A percentile compares a stretch with the other conserved stretches of the same genome.
Conservation (phyloP, 1,140 invertebrate genomes). For the Gerris buenoi region DNA sequence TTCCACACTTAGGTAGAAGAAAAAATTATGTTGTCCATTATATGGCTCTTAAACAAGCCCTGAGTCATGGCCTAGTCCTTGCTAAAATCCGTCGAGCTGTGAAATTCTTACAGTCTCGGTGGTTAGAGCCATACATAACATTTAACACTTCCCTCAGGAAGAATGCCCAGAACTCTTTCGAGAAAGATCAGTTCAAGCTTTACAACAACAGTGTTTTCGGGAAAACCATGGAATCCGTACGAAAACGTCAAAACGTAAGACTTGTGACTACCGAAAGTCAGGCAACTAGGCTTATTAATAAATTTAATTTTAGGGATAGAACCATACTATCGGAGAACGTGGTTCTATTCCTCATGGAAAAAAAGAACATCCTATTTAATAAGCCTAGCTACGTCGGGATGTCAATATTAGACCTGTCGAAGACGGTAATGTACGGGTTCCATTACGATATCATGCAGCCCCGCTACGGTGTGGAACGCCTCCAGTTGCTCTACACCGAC, state of each 20-base stretch:
- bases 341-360: not conserved
- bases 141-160: not conserved
- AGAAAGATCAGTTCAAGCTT: not conserved
- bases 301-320: not conserved
- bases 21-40: too few species aligned
- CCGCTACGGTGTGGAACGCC: conserved; percentile 6
- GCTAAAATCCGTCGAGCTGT: not conserved
- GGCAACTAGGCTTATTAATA: not conserved
- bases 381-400: conserved; percentile 15
- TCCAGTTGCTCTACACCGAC: conserved; percentile 27
- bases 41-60: not conserved
- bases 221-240: not conserved
- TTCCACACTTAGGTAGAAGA: not conserved
- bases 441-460: conserved; percentile 13
- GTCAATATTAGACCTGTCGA: conserved; percentile 15
- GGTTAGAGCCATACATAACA: not conserved
- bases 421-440: conserved; percentile 18
- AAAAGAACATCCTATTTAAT: not conserved
- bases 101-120: not conserved
- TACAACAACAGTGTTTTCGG: not conserved
- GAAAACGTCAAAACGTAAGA: not conserved
- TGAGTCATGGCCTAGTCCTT: not conserved
- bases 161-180: not conserved
- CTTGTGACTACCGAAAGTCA: not conserved
- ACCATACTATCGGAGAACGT: not conserved